Conservation (phyloP, 2,113 vertebrate species). For the Lutjanus erythropterus region DNA sequence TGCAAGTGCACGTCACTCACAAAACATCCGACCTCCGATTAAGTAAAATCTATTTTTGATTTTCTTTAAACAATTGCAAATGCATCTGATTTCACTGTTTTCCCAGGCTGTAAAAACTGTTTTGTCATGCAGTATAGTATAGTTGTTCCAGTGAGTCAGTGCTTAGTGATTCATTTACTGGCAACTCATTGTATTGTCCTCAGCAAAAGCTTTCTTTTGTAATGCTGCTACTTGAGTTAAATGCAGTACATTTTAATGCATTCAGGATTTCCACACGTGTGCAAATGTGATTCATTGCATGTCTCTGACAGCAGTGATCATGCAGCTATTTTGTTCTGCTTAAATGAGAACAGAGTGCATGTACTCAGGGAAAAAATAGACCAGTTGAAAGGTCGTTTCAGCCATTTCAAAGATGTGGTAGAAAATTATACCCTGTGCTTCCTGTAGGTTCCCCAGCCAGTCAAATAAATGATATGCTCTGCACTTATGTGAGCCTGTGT, state of each 20-base stretch:
- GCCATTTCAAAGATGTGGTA: not conserved
- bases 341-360: not conserved
- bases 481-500: not conserved
- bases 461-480: not conserved
- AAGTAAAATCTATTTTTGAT: not conserved
- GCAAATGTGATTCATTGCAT: not conserved
- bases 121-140: no score
- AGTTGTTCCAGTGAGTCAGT: not conserved
- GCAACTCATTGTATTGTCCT: not conserved
- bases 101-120: not conserved
- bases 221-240: not conserved
- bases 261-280: not conserved
- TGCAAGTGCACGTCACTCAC: no score
- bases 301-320: not conserved
- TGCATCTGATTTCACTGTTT: not conserved
- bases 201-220: not conserved
- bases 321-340: not conserved
- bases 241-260: not conserved
- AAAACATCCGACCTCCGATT: not conserved
- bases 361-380: not conserved
- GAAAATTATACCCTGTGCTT: constrained; percentile 34
- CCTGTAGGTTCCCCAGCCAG: not conserved
- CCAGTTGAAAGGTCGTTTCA: fast-evolving
- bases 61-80: not conserved
- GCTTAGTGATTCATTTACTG: not conserved